phyloP scores from a whole-genome alignment of 1,140 invertebrate genomes.

The Rhynchophorus ferrugineus region DNA sequence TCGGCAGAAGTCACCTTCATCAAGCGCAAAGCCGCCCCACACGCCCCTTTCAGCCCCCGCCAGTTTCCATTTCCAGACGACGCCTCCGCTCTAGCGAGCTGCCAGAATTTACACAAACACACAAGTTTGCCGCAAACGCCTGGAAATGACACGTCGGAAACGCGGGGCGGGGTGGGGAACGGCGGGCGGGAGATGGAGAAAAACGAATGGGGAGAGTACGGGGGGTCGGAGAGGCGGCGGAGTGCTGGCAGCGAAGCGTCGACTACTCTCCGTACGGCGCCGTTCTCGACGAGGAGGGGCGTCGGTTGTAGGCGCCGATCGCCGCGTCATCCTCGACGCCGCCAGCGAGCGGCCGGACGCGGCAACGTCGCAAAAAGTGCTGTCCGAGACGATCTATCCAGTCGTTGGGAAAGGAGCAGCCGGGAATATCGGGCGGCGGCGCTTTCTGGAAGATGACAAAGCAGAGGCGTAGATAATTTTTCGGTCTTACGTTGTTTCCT shows the following conservation, averaged over 20 bases:
- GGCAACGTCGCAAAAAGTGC: conserved; percentile 22
- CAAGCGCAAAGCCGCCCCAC: too few relatives aligned
- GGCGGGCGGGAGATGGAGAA: neutral
- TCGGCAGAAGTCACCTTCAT: too few relatives aligned
- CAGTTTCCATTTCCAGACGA: neutral
- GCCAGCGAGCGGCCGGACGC: conserved; percentile 18
- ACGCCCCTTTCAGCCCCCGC: neutral
- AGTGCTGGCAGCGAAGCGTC: conserved; percentile 13
- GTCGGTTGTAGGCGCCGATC: conserved; percentile 19
- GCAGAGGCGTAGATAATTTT: too few relatives aligned
- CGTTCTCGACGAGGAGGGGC: conserved; percentile 20
- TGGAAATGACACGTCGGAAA: neutral
- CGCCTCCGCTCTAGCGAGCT: neutral
- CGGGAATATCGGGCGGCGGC: neutral
- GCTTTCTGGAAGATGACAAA: too few relatives aligned
- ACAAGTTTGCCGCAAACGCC: neutral
- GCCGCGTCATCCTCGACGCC: conserved; percentile 21
- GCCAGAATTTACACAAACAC: neutral
- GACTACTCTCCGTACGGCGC: conserved; percentile 21
- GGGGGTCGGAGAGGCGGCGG: neutral
- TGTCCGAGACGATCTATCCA: conserved; percentile 18
- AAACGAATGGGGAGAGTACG: too few relatives aligned
- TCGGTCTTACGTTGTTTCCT: too few relatives aligned
- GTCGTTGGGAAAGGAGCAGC: conserved; percentile 5
- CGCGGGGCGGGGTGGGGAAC: neutral